Conservation (phyloP, 2,888 invertebrate species). For the Melanostoma scalare region DNA sequence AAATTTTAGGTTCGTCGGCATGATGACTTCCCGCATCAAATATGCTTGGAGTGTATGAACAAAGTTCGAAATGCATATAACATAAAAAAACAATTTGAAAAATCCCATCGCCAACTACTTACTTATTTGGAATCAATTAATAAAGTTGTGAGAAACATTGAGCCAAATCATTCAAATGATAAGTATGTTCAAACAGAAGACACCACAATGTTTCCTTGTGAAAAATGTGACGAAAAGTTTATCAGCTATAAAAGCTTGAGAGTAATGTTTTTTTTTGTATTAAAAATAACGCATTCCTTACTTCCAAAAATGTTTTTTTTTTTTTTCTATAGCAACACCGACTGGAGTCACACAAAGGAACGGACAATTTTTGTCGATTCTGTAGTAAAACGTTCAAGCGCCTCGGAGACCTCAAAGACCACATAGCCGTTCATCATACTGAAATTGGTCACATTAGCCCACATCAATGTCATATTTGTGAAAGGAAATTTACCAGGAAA, state of each 20-base stretch:
- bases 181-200: constrained; percentile 79
- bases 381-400: constrained; percentile 82
- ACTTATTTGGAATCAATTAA: constrained; percentile 74
- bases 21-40: constrained; percentile 80
- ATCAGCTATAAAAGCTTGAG: constrained; percentile 75
- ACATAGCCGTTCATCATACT: constrained; percentile 77
- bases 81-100: constrained; percentile 80
- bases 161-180: constrained; percentile 55
- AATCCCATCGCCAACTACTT: constrained; percentile 78
- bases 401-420: constrained; percentile 82
- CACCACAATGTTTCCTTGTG: constrained; percentile 78
- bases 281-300: not conserved
- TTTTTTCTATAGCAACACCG: constrained; percentile 74
- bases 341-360: constrained; percentile 74
- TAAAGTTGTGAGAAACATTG: constrained; percentile 21
- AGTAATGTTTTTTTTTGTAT: constrained; percentile 39
- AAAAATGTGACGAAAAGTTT: constrained; percentile 79
- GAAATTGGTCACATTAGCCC: constrained; percentile 62
- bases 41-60: constrained; percentile 79
- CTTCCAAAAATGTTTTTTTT: not conserved
- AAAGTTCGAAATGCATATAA: constrained; percentile 78
- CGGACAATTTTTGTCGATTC: constrained; percentile 79
- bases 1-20: constrained; percentile 80
- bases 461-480: constrained; percentile 81
- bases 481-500: constrained; percentile 82